Percentiles rank a stretch among this genome's conserved stretches.
Evolutionary conservation across 2,888 invertebrate species (phyloP).

Genomic region (Andrena flavipes): DNA sequence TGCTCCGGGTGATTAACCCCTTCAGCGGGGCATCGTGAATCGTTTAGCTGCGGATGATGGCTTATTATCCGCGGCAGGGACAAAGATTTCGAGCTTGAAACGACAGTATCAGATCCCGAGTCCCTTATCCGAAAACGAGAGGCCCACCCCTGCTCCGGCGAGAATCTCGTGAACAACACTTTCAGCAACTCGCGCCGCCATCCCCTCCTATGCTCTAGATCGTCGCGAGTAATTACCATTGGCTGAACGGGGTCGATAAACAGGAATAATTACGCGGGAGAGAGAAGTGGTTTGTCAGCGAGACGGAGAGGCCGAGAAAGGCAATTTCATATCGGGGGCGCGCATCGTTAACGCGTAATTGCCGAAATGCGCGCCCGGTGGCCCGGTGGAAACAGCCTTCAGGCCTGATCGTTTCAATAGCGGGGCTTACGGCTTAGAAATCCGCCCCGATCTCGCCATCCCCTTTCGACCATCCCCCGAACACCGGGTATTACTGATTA

Average conservation of each 20-base stretch:
- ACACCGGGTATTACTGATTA: slow-evolving; percentile 82
- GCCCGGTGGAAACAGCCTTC: slow-evolving; percentile 58
- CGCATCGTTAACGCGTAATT: slow-evolving; percentile 67
- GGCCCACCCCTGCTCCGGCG: too few relatives aligned
- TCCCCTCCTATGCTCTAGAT: not conserved
- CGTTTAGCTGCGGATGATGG: too few relatives aligned
- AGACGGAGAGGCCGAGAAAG: slow-evolving; percentile 33
- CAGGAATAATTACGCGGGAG: not conserved
- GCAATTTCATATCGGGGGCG: slow-evolving; percentile 42
- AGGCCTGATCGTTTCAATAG: slow-evolving; percentile 73
- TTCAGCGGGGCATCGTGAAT: too few relatives aligned
- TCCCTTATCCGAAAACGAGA: too few relatives aligned
- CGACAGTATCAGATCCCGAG: too few relatives aligned
- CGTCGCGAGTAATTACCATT: not conserved
- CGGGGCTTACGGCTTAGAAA: slow-evolving; percentile 72
- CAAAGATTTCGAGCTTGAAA: too few relatives aligned
- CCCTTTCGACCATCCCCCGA: slow-evolving; percentile 77
- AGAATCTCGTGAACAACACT: too few relatives aligned
- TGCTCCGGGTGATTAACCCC: too few relatives aligned
- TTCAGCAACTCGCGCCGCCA: too few relatives aligned
- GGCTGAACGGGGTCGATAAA: not conserved
- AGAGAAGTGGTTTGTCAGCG: slow-evolving; percentile 20
- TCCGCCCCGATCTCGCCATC: slow-evolving; percentile 68
- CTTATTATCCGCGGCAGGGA: too few relatives aligned
- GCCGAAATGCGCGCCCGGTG: slow-evolving; percentile 54